A percentile compares a stretch with the other conserved stretches of the same genome.
Conservation (phyloP, 2,888 invertebrate species). For the Caenorhabditis sp. region DNA sequence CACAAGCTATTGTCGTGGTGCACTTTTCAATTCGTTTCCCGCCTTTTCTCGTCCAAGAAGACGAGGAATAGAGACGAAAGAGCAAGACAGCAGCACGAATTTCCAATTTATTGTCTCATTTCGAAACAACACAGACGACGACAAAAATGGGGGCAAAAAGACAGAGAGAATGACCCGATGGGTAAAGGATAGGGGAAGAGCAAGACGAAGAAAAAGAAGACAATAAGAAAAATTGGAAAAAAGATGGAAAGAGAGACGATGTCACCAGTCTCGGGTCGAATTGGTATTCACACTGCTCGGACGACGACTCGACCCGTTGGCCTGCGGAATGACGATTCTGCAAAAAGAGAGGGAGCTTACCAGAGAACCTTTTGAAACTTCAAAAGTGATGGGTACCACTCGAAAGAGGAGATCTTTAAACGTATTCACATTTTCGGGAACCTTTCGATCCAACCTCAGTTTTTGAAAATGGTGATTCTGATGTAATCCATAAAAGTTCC, state of each 20-base stretch:
- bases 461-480: no score
- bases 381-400: no score
- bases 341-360: slow-evolving; percentile 14
- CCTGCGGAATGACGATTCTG: slow-evolving; percentile 60
- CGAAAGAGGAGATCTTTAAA: no score
- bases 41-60: background rate
- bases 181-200: slow-evolving; percentile 5
- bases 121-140: slow-evolving; percentile 22
- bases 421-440: no score
- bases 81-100: slow-evolving; percentile 32
- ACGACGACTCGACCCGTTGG: slow-evolving; percentile 67
- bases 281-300: slow-evolving; percentile 72
- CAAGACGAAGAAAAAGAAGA: background rate
- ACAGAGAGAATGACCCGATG: slow-evolving; percentile 26
- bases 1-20: slow-evolving; percentile 33
- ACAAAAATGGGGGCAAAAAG: slow-evolving; percentile 36
- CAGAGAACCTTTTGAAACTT: background rate
- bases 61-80: slow-evolving; percentile 26
- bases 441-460: no score
- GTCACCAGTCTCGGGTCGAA: slow-evolving; percentile 70
- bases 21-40: slow-evolving; percentile 47
- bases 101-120: slow-evolving; percentile 58
- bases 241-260: slow-evolving; percentile 4
- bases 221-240: slow-evolving; percentile 18
- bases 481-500: background rate